Base-by-base conservation (phyloP, 2,797 vertebrate species). In the Avahi laniger region DNA sequence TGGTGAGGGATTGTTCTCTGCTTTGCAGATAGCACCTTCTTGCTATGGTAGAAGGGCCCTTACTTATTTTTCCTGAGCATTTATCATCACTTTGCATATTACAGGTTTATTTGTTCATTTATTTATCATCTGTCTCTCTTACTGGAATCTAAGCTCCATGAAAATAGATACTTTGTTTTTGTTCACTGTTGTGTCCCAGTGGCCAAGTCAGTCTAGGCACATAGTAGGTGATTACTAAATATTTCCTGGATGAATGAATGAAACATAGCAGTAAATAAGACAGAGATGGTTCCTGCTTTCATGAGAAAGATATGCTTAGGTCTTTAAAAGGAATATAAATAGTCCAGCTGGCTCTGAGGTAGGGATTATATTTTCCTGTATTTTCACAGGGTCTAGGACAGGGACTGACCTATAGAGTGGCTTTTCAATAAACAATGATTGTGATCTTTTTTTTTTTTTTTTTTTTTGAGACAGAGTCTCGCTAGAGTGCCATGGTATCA, bases 391-490 rank as follows among this genome's bases (percentile, higher is more conserved):
- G 12, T 80, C 38, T 38, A 50, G 24, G 46, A 28, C 28, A 93
- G 72, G 8, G 35, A 80, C 46, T 72, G 72, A 81, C 22, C 1
- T 72, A 61, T 3, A 43, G 52, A 41, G 13, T 26, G 17, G 50
- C 83, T 76, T 96, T 96, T 79, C 35, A 70, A 33, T n/a, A 43
- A 67, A n/a, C 48, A 7, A 50, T 88, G 52, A n/a, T 73, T 67
- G 30, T 63, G 38, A 20, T 80, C 67, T 92, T 93, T 41, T 43
- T 43, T 43, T 43, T 43, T 43, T 43, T 43, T 43, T 7, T 43
- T 43, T 43, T 43, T 43, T 43, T 43, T 43, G 41, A 43, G 41
- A 43, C 41, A 43, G 41, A 43, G 41, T 43, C 41, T 43, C 41
- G 41, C 41, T 43, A 43, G 41, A 43, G 41, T 43, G 41, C 41